Conservation (phyloP, 2,888 invertebrate genomes). For the Adela reaumurella region DNA sequence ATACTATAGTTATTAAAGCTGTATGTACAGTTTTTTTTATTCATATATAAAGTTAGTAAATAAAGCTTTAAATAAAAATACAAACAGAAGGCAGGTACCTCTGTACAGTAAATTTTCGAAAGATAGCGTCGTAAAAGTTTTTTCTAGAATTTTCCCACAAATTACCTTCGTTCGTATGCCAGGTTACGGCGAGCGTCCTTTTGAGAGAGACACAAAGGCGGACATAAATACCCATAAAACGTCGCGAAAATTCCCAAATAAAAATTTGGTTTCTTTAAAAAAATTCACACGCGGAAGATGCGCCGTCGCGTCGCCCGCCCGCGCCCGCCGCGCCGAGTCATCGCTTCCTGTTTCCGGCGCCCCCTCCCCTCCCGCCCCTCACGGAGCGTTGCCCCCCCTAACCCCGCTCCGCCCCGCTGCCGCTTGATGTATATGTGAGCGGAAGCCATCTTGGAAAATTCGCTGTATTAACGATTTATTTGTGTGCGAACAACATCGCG, state of each 20-base stretch:
- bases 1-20: no score
- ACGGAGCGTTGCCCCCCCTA: constrained; percentile 23
- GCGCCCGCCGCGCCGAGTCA: constrained; percentile 7
- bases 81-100: no score
- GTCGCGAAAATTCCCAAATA: neutral
- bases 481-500: constrained; percentile 29
- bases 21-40: no score
- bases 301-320: constrained; percentile 17
- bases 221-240: neutral
- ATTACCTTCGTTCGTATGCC: no score
- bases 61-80: no score
- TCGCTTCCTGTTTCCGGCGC: constrained; percentile 4
- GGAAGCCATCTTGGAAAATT: constrained; percentile 49
- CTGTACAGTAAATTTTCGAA: no score
- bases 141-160: no score
- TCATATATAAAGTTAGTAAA: no score
- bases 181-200: no score
- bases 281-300: constrained; percentile 33
- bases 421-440: constrained; percentile 8
- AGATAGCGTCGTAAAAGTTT: no score
- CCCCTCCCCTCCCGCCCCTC: constrained; percentile 20
- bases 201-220: no score
- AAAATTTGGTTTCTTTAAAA: constrained; percentile 22
- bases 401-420: constrained; percentile 11
- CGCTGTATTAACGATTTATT: constrained; percentile 38